Conservation (phyloP, 2,113 vertebrate species). For the Podilymbus podiceps region DNA sequence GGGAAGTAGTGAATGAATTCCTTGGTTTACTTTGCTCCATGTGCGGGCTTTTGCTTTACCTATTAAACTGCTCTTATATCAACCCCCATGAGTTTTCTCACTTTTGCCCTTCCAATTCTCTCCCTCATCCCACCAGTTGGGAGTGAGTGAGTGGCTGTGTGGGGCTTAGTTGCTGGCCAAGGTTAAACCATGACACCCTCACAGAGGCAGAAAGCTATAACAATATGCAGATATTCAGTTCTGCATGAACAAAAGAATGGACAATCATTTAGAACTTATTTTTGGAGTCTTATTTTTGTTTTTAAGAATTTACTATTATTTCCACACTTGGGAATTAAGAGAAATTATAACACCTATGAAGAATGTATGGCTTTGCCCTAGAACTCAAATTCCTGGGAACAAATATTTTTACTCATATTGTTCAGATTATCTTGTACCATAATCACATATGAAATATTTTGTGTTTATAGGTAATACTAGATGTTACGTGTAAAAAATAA, state of each 20-base stretch:
- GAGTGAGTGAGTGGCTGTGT: too few relatives aligned
- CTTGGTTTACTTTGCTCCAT: too few relatives aligned
- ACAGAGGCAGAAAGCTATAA: not conserved
- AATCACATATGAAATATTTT: not conserved
- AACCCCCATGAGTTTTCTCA: too few relatives aligned
- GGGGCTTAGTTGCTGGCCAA: too few relatives aligned
- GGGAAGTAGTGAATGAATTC: too few relatives aligned
- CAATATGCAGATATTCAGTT: not conserved
- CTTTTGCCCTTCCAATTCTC: too few relatives aligned
- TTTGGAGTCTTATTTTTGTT: not conserved
- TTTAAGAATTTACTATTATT: not conserved
- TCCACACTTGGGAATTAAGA: not conserved
- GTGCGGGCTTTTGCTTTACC: too few relatives aligned
- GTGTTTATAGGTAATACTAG: not conserved
- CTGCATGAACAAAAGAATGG: not conserved
- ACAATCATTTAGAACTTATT: rapidly evolving
- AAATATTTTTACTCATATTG: not conserved
- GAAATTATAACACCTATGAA: not conserved
- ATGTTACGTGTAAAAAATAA: not conserved
- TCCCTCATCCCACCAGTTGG: too few relatives aligned
- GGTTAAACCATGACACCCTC: not conserved
- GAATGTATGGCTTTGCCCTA: not conserved
- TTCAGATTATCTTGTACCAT: not conserved
- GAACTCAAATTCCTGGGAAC: not conserved
- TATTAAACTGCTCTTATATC: too few relatives aligned